phyloP scores from a whole-genome alignment of 2,888 invertebrate species.

The Monopis laevigella region DNA sequence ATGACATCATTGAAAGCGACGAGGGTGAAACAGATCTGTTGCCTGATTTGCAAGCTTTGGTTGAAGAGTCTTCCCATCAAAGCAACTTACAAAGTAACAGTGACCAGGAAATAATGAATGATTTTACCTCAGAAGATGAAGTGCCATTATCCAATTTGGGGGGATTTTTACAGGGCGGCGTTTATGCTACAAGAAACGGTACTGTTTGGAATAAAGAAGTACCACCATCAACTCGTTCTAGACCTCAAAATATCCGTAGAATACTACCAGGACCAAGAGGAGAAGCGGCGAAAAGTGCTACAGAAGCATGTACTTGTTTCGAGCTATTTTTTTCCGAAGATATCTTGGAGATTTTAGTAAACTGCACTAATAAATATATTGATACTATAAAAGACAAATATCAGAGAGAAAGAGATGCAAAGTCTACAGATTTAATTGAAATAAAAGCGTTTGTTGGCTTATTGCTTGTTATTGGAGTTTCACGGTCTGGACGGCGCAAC shows the following conservation, averaged over 20 bases:
- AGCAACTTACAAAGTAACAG: too few relatives aligned
- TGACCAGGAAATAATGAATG: too few relatives aligned
- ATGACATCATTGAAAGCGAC: background rate
- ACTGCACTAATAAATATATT: background rate
- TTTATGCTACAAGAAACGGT: background rate
- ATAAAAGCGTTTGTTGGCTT: slow-evolving; percentile 1
- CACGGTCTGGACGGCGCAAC: slow-evolving; percentile 2
- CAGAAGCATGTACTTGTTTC: background rate
- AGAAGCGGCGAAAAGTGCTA: background rate
- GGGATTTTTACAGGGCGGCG: too few relatives aligned
- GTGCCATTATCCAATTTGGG: too few relatives aligned
- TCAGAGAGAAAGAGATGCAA: too few relatives aligned
- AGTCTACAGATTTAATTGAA: background rate
- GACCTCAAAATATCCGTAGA: background rate
- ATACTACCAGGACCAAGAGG: background rate
- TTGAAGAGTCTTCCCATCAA: too few relatives aligned
- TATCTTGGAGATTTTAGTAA: too few relatives aligned
- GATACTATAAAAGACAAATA: too few relatives aligned
- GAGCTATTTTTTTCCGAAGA: too few relatives aligned
- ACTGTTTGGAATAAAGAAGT: background rate
- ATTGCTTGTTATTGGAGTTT: background rate
- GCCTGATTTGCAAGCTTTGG: background rate
- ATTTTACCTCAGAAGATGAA: too few relatives aligned
- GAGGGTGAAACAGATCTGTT: background rate
- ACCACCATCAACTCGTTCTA: background rate